Evolutionary conservation across 2,113 vertebrate species (phyloP).

Genomic region (Maccullochella peelii): DNA sequence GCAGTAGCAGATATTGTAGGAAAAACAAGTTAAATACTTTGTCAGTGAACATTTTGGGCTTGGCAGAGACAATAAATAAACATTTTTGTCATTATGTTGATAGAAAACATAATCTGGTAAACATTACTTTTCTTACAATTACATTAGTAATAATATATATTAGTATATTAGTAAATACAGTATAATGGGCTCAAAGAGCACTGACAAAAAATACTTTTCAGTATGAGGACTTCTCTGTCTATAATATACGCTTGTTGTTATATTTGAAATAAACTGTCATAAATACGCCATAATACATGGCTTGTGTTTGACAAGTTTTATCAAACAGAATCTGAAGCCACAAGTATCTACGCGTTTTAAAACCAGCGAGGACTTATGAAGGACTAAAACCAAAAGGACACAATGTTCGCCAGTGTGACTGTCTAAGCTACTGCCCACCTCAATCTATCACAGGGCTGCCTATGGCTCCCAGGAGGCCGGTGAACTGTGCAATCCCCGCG

Average conservation of each 20-base stretch:
- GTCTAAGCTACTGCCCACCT: constrained; percentile 68
- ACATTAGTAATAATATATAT: not conserved
- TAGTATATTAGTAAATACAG: not conserved
- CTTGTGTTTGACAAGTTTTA: not conserved
- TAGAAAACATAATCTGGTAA: not conserved
- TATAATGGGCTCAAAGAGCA: too few species aligned
- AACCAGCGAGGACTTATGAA: constrained; percentile 49
- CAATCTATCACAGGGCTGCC: constrained; percentile 74
- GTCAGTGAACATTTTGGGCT: not conserved
- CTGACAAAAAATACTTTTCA: not conserved
- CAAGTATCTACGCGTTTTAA: constrained; percentile 11
- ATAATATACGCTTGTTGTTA: not conserved
- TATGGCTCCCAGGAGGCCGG: constrained; percentile 67
- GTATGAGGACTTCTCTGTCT: not conserved
- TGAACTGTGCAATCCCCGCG: constrained; percentile 41
- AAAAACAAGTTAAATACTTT: not conserved
- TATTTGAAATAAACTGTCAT: constrained; percentile 1
- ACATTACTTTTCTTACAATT: not conserved
- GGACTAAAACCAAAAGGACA: constrained; percentile 67
- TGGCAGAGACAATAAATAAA: not conserved
- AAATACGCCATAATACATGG: not conserved
- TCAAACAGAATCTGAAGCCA: constrained; percentile 24
- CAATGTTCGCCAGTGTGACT: constrained; percentile 51
- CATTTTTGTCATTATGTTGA: not conserved
- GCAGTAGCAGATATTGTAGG: not conserved